A percentile compares a stretch with the other conserved stretches of the same genome.
phyloP scores from a whole-genome alignment of 2,888 invertebrate species.

The Nasonovia ribisnigri region DNA sequence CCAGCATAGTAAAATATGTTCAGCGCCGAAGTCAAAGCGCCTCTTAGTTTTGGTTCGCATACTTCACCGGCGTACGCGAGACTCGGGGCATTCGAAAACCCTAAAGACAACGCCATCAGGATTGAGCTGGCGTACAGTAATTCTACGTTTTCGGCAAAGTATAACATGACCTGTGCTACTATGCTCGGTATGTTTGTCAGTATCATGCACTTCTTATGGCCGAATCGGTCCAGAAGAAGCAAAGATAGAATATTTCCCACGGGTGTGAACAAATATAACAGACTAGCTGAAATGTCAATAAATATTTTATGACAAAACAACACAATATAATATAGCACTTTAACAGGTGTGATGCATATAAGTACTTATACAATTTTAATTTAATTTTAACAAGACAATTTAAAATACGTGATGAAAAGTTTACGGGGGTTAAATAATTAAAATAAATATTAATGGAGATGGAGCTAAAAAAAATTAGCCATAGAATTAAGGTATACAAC shows the following conservation, averaged over 20 bases:
- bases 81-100: conserved; percentile 76
- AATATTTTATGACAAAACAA: not conserved
- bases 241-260: conserved; percentile 19
- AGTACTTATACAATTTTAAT: too few relatives aligned
- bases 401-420: too few relatives aligned
- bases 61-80: conserved; percentile 76
- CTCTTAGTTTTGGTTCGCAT: conserved; percentile 74
- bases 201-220: conserved; percentile 49
- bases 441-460: not conserved
- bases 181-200: conserved; percentile 41
- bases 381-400: too few relatives aligned
- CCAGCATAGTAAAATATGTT: conserved; percentile 73
- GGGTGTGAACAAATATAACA: conserved; percentile 35
- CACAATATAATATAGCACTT: too few relatives aligned
- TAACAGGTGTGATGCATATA: too few relatives aligned
- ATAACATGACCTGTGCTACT: conserved; percentile 1
- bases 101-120: conserved; percentile 69
- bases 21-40: conserved; percentile 73
- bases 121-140: conserved; percentile 38
- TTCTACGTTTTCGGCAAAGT: not conserved
- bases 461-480: not conserved
- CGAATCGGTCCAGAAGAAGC: not conserved
- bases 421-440: too few relatives aligned
- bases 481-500: not conserved
- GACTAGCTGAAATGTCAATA: conserved; percentile 15